Evolutionary conservation across 1,140 invertebrate species (phyloP).

Genomic region (Drosophila truncata): DNA sequence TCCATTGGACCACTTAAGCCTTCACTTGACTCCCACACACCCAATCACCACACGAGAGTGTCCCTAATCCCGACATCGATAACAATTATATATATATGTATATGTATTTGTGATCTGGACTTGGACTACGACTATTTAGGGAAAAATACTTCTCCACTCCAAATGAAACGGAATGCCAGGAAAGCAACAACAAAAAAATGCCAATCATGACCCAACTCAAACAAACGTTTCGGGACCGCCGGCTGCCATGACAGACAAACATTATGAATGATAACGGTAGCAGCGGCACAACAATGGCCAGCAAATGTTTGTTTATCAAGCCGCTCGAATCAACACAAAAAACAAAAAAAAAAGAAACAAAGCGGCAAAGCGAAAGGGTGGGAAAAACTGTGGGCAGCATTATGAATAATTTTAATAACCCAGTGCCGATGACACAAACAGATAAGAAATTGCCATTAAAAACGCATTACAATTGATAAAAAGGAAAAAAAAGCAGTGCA

Average conservation of each 20-base stretch:
- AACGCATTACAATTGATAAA: constrained; percentile 82
- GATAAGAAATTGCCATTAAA: constrained; percentile 76
- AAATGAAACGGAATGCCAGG: constrained; percentile 42
- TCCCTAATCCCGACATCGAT: constrained; percentile 36
- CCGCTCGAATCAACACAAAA: constrained; percentile 50
- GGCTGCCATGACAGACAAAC: constrained; percentile 70
- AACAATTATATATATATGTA: constrained; percentile 22
- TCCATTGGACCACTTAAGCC: constrained; percentile 40
- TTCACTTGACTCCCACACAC: constrained; percentile 21
- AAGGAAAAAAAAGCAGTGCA: constrained; percentile 10
- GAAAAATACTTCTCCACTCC: constrained; percentile 11
- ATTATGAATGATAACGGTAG: constrained; percentile 78
- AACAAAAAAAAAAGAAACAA: constrained; percentile 32
- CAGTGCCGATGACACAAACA: constrained; percentile 74
- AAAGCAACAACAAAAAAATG: constrained; percentile 49
- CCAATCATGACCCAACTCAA: constrained; percentile 74
- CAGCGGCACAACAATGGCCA: constrained; percentile 46
- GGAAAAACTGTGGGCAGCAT: constrained; percentile 12
- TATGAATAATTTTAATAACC: constrained; percentile 79
- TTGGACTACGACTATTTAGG: constrained; percentile 17
- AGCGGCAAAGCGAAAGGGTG: background rate
- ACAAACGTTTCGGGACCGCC: constrained; percentile 42
- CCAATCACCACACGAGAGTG: constrained; percentile 9
- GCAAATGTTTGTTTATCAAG: constrained; percentile 66
- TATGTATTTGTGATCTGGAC: background rate